Conservation (phyloP, 1,140 invertebrate species). For the Drosophila sucinea region DNA sequence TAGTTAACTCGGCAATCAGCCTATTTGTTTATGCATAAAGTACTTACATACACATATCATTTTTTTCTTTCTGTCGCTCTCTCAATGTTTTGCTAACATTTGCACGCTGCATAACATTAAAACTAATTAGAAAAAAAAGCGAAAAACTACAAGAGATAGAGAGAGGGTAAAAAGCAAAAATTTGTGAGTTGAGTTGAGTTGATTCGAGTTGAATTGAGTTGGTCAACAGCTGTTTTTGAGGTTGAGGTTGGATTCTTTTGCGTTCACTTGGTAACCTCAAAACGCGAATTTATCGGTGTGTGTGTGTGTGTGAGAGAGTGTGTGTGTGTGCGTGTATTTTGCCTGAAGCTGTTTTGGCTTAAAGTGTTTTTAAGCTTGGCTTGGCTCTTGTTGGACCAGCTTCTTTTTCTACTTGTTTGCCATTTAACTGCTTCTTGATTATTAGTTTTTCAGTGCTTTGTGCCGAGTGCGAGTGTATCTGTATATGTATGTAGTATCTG, state of each 20-base stretch:
- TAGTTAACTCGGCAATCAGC: not conserved
- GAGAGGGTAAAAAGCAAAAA: not conserved
- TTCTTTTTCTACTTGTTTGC: slow-evolving; percentile 27
- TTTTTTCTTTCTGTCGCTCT: not conserved
- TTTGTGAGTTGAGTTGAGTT: slow-evolving; percentile 9
- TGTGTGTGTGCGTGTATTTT: slow-evolving; percentile 2
- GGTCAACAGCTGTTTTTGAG: slow-evolving; percentile 24
- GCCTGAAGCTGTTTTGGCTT: slow-evolving; percentile 3
- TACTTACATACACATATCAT: not conserved
- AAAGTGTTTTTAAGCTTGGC: slow-evolving; percentile 5
- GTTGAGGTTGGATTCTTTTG: slow-evolving; percentile 21
- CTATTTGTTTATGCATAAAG: not conserved
- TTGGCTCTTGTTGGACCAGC: not conserved
- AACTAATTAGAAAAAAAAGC: slow-evolving; percentile 20
- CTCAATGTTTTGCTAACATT: slow-evolving; percentile 8
- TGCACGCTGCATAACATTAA: slow-evolving; percentile 14
- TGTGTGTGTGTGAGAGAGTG: not conserved
- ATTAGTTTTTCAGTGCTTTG: slow-evolving; percentile 14
- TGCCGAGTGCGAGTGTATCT: not conserved
- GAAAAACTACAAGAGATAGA: not conserved
- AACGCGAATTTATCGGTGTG: slow-evolving; percentile 16
- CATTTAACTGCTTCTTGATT: slow-evolving; percentile 24
- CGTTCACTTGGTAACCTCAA: slow-evolving; percentile 21
- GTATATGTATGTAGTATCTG: slow-evolving; percentile 1
- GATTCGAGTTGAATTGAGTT: slow-evolving; percentile 5